These are phyloP conservation scores for Baronia brevicornis DNA, from an alignment of 2,888 invertebrate genomes.

Conservation along the genomic window DNA sequence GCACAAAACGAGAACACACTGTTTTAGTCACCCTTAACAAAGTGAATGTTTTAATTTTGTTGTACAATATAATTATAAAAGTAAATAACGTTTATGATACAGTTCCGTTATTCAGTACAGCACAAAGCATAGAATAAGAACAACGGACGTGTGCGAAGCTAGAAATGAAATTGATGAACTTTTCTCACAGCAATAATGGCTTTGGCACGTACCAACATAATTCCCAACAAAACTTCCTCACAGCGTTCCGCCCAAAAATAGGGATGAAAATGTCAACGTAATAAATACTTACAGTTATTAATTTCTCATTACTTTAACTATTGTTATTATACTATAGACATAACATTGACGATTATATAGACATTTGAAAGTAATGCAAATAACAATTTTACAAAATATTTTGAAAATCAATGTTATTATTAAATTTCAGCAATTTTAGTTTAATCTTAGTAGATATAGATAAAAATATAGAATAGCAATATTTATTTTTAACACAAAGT, in stretches of 20 bases:
- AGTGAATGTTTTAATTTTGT: no score
- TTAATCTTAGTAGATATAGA: no score
- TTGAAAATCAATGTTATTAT: no score
- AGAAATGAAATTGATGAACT: slow-evolving; percentile 77
- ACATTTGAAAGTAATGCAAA: background rate
- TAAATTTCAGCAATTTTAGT: no score
- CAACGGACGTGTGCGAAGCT: slow-evolving; percentile 36
- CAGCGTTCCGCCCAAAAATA: slow-evolving; percentile 44
- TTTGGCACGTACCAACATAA: slow-evolving; percentile 76
- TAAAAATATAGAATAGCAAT: no score
- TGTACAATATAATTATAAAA: slow-evolving; percentile 7
- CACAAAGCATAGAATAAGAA: slow-evolving; percentile 20
- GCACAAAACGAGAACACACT: no score
- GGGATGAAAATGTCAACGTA: slow-evolving; percentile 52
- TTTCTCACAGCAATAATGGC: slow-evolving; percentile 76
- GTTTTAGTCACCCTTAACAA: no score
- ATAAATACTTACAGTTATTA: slow-evolving; percentile 4
- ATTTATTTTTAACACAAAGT: slow-evolving; percentile 1
- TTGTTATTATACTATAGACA: no score
- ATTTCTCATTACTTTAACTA: background rate
- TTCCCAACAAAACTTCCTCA: slow-evolving; percentile 72
- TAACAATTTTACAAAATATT: no score
- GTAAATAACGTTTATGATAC: slow-evolving; percentile 7
- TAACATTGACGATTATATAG: no score
- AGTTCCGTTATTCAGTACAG: slow-evolving; percentile 13